phyloP scores from a whole-genome alignment of 2,797 vertebrate genomes.

The Yasuhikotakia modesta region DNA sequence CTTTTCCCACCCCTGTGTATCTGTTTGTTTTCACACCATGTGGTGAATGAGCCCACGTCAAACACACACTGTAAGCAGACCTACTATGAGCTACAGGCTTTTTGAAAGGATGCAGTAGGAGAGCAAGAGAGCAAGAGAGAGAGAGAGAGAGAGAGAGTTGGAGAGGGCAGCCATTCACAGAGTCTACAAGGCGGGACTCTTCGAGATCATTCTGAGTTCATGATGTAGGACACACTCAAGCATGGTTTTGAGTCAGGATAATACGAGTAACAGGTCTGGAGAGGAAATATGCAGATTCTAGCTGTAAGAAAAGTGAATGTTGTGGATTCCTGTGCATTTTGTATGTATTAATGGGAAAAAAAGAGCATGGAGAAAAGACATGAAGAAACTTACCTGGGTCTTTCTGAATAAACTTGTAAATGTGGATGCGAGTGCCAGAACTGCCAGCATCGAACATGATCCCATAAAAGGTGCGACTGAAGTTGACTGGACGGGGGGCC shows the following conservation, averaged over 20 bases:
- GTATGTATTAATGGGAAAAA: background rate
- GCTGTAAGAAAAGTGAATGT: conserved; percentile 29
- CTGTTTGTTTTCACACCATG: conserved; percentile 69
- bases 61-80: conserved; percentile 58
- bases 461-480: conserved; percentile 83
- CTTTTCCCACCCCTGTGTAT: conserved; percentile 47
- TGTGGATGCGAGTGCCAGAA: conserved; percentile 95
- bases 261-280: conserved; percentile 8
- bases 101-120: conserved; percentile 27
- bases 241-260: conserved; percentile 31
- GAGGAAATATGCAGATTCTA: conserved; percentile 17
- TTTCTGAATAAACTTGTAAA: conserved; percentile 95
- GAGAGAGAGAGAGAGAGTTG: conserved; percentile 33
- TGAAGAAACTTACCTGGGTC: conserved; percentile 79
- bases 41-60: conserved; percentile 69
- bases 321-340: background rate
- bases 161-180: conserved; percentile 50
- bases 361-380: conserved; percentile 52
- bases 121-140: conserved; percentile 21
- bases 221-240: conserved; percentile 25
- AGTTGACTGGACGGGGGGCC: conserved; percentile 71
- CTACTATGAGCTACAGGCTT: conserved; percentile 45
- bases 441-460: conserved; percentile 99
- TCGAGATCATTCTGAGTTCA: conserved; percentile 57
- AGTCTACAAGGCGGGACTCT: conserved; percentile 54